Conservation (phyloP, 2,888 invertebrate species). For the Yponomeuta sedellus region DNA sequence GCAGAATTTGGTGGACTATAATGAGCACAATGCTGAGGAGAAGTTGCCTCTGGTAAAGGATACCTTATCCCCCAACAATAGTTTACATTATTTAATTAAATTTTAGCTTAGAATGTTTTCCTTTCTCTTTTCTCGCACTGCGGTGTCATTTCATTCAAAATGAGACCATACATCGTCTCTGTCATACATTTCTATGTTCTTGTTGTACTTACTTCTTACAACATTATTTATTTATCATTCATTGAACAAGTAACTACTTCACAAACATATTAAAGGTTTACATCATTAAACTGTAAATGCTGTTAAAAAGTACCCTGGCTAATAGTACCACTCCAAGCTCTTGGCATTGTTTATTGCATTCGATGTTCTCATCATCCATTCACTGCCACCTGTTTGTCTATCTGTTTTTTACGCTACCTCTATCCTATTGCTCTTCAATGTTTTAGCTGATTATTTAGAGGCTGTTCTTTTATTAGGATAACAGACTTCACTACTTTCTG, state of each 20-base stretch:
- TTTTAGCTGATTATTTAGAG: neutral
- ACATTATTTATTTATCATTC: neutral
- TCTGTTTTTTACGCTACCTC: neutral
- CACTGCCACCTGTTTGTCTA: neutral
- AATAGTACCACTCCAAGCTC: neutral
- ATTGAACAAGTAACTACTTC: neutral
- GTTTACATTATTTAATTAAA: constrained; percentile 48
- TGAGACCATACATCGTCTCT: too few species aligned
- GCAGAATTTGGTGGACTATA: constrained; percentile 92
- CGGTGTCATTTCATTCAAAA: constrained; percentile 26
- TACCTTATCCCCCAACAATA: constrained; percentile 51
- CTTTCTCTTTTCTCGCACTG: constrained; percentile 27
- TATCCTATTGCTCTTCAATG: neutral
- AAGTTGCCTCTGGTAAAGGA: constrained; percentile 92
- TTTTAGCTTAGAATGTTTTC: constrained; percentile 42
- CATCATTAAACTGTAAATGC: too few species aligned
- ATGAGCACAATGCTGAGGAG: constrained; percentile 91
- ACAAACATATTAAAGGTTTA: neutral
- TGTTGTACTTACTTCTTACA: too few species aligned
- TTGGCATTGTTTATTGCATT: constrained; percentile 13
- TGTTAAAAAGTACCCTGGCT: neutral
- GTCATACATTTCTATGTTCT: too few species aligned
- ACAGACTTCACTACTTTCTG: too few species aligned
- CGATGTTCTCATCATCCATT: neutral
- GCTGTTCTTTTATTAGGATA: too few species aligned